Percentiles rank a stretch among this genome's conserved stretches.
phyloP scores from a whole-genome alignment of 2,797 vertebrate genomes.

The Poliocrania exsul region DNA sequence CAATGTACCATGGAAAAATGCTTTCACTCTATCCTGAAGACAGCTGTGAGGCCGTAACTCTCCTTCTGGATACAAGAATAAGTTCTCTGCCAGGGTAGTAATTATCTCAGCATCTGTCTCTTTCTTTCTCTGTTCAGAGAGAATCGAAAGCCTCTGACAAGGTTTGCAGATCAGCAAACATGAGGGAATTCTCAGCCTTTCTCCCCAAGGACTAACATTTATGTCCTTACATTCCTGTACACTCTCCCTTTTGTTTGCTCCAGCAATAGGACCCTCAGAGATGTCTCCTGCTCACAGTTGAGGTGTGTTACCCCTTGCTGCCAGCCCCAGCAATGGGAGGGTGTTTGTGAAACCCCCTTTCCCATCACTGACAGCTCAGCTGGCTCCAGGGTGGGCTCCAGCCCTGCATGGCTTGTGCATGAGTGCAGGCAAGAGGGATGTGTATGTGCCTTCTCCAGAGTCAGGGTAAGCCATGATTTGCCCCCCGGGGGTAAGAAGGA shows the following conservation, averaged over 20 bases:
- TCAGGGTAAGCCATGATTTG: fast-evolving
- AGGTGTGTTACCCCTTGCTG: fast-evolving
- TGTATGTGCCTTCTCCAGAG: not conserved
- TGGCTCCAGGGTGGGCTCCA: not conserved
- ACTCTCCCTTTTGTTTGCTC: not conserved
- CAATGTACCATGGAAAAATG: constrained; percentile 56
- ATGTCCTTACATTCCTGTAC: not conserved
- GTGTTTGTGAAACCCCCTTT: not conserved
- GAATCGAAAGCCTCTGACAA: constrained; percentile 22
- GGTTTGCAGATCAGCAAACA: constrained; percentile 34
- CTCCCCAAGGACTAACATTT: not conserved
- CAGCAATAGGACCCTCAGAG: not conserved
- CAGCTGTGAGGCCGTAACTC: constrained; percentile 55
- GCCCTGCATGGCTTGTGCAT: fast-evolving
- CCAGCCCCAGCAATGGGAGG: not conserved
- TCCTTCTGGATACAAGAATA: constrained; percentile 59
- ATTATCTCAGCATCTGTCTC: constrained; percentile 62
- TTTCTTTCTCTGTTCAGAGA: not conserved
- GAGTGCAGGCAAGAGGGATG: not conserved
- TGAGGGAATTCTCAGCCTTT: not conserved
- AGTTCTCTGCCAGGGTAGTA: constrained; percentile 54
- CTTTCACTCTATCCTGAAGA: constrained; percentile 35
- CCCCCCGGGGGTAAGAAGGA: fast-evolving
- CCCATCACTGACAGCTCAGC: fast-evolving
- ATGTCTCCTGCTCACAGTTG: not conserved